Base-by-base conservation (phyloP, 2,888 invertebrate genomes). In the Epinotia bilunana region DNA sequence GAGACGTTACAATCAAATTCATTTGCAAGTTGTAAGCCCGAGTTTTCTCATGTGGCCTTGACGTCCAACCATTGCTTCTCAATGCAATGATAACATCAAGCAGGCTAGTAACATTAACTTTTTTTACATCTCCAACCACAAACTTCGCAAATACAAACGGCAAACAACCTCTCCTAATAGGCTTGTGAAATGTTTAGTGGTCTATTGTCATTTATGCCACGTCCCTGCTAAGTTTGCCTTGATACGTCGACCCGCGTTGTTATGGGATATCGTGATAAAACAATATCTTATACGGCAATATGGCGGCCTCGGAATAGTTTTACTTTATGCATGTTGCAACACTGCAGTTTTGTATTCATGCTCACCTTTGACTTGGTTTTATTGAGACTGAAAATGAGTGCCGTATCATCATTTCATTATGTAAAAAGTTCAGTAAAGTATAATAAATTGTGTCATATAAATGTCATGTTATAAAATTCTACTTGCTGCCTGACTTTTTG, bases 191-290 rank as follows among this genome's bases (percentile, higher is more conserved):
- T 62, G 65, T 62, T 75, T 75, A 72, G 72, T 62, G 67, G 33
- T 16, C 61, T 53, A 67, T 62, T 72, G 75, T 57, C 18, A 72
- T 33, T 72, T 75, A 23, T 72, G 55, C 55, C 72, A 75, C 62
- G n/a, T 61, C 61, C 64, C 61, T 57, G 67, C 20, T 67, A 72
- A 43, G 39, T 72, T 72, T 72, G 18, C 74, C 71, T 74, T 75
- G 75, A 75, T 75, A 60, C 49, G 3, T 13, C 55, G 12, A 46
- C 67, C 55, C 71, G 20, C 39, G 64, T 70, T 72, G 60, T 72
- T 75, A 72, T 62, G 63, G 69, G 55, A 65, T 74, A 49, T 69
- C 63, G 63, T 61, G 72, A 72, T 75, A 71, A 71, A 75, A 61
- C 49, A 43, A 39, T 60, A 73, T 73, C 61, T 43, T 20, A 64